These are phyloP conservation scores for Lagopus muta DNA, from an alignment of 2,113 vertebrate genomes.

Conservation along the genomic window DNA sequence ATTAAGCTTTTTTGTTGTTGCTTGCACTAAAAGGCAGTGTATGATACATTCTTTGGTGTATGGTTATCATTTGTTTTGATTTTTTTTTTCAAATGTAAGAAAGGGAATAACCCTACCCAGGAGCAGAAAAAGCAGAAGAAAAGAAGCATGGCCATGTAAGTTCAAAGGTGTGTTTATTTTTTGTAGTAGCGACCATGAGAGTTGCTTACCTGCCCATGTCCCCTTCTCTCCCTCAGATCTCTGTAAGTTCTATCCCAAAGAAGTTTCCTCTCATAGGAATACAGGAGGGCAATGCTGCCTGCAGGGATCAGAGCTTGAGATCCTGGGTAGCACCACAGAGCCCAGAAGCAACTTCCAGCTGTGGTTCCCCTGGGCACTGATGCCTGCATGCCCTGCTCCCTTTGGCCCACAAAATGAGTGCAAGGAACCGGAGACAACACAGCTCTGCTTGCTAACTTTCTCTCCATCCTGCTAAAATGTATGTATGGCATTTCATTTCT, in stretches of 20 bases:
- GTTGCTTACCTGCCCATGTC: background rate
- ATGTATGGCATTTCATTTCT: background rate
- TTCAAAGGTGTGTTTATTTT: background rate
- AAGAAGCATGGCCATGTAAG: background rate
- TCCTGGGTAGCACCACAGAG: background rate
- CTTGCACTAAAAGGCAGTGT: background rate
- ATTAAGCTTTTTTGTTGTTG: background rate
- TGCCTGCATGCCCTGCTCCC: accelerated
- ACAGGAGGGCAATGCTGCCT: background rate
- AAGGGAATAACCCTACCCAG: background rate
- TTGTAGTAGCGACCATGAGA: too few relatives aligned
- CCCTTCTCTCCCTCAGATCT: background rate
- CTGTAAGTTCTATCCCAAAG: accelerated
- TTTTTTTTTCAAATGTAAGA: background rate
- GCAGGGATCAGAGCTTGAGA: background rate
- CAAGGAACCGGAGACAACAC: background rate
- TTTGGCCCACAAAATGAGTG: background rate
- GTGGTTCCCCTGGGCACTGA: background rate
- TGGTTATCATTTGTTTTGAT: background rate
- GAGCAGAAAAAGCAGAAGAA: background rate
- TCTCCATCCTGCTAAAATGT: background rate
- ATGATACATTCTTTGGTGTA: background rate
- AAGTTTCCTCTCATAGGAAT: background rate
- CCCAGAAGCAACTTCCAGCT: background rate
- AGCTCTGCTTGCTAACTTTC: background rate